Conservation (phyloP, 2,888 invertebrate species). For the Aproaerema taeniolella region DNA sequence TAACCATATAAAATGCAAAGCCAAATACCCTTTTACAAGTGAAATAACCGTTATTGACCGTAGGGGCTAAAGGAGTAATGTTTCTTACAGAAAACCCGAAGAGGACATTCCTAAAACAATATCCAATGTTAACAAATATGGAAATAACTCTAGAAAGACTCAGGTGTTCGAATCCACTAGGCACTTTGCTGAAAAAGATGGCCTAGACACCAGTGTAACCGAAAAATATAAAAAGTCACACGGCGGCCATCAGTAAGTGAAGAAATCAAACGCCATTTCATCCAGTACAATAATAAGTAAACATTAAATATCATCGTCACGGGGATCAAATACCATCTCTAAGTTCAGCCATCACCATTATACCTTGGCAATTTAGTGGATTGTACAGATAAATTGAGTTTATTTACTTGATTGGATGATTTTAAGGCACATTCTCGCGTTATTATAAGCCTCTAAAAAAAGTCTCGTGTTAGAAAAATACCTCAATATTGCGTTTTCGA, state of each 20-base stretch:
- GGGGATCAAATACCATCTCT: background rate
- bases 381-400: no score
- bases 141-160: constrained; percentile 74
- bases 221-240: constrained; percentile 78
- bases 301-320: background rate
- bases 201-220: constrained; percentile 79
- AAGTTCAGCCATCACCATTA: background rate
- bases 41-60: no score
- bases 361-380: background rate
- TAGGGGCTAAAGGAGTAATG: constrained; percentile 27
- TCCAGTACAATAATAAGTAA: no score
- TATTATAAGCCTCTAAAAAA: no score
- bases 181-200: constrained; percentile 85
- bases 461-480: no score
- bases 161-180: constrained; percentile 84
- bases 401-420: no score
- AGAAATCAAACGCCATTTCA: constrained; percentile 15
- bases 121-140: constrained; percentile 64
- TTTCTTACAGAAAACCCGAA: constrained; percentile 70
- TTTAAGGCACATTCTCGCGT: no score
- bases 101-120: constrained; percentile 66
- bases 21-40: no score
- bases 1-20: no score
- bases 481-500: no score
- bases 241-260: constrained; percentile 63